A percentile compares a stretch with the other conserved stretches of the same genome.
phyloP scores from a whole-genome alignment of 1,140 invertebrate species.

The Aphaenogaster floridana region DNA sequence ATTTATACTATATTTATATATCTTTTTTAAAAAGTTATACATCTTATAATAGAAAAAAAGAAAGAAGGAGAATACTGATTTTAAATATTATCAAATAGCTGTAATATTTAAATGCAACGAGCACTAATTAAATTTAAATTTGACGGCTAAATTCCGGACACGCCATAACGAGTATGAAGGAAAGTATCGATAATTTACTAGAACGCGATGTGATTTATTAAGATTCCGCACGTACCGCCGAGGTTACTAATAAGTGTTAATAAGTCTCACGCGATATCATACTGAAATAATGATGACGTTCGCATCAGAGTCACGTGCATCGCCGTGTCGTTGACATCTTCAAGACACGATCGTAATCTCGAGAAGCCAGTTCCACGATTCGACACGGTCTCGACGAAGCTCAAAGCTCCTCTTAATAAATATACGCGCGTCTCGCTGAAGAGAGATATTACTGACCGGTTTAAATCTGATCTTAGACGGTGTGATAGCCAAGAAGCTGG shows the following conservation, averaged over 20 bases:
- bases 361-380: not conserved
- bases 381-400: not conserved
- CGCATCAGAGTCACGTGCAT: constrained; percentile 53
- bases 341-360: constrained; percentile 44
- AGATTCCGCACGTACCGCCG: constrained; percentile 58
- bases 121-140: constrained; percentile 41
- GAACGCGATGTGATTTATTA: constrained; percentile 37
- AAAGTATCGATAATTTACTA: not conserved
- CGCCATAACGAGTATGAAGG: not conserved
- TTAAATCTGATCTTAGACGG: constrained; percentile 67
- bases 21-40: not conserved
- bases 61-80: not conserved
- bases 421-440: not conserved
- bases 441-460: constrained; percentile 33
- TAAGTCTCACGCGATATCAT: constrained; percentile 52
- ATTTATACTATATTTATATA: not conserved
- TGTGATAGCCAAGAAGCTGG: constrained; percentile 34
- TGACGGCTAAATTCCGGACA: not conserved
- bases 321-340: constrained; percentile 66
- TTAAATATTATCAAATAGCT: not conserved
- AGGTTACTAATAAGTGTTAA: constrained; percentile 53
- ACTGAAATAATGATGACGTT: constrained; percentile 55
- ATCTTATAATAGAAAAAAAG: not conserved
- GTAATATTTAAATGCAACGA: not conserved
- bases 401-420: not conserved